Base-by-base conservation (phyloP, 2,888 invertebrate species). In the Phengaris alcon region DNA sequence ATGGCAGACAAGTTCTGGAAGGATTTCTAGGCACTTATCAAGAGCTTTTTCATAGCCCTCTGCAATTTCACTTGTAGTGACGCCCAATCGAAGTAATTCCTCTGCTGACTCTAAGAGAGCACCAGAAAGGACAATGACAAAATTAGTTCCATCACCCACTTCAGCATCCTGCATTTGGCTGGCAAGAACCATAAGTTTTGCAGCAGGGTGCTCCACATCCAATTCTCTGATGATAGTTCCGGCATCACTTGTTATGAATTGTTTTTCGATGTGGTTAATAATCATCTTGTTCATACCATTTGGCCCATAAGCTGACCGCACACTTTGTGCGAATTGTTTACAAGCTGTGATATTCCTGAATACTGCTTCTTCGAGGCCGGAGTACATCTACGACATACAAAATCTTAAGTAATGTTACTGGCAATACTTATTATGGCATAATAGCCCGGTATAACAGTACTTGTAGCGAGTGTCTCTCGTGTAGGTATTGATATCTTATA, bases 251-350 rank as follows among this genome's bases (percentile, higher is more conserved):
- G 99, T 99, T 5, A 99, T 98, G 93, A 99, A 99, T 82, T 99
- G 96, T 86, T 99, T 99, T 85, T 99, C 99, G 81, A 99, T 95
- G 87, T 99, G 99, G 91, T 99, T 99, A 77, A 99, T 99, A 44
- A 99, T 97, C 97, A 99, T 99, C 94, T 99, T 99, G 90, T 99
- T 99, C 97, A 97, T 97, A 81, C 99, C 99, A 93, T 98, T 98
- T 9, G 99, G 99, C 0, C 99, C 99, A 89, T 98, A 99, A 1
- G 99, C 98, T 44, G 99, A 97, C 79, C 97, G 96, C 46, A 99
- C 96, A 78, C 98, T 98, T 83, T 97, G 96, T 2, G 99, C 96
- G 84, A 99, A 97, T 86, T 99, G 97, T 88, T 98, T 98, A 90
- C 99, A 99, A 35, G 99, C 99, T 82, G 95, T 96, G 81, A 99